Conservation (phyloP, 2,797 vertebrate species). For the Syngnathus acus region DNA sequence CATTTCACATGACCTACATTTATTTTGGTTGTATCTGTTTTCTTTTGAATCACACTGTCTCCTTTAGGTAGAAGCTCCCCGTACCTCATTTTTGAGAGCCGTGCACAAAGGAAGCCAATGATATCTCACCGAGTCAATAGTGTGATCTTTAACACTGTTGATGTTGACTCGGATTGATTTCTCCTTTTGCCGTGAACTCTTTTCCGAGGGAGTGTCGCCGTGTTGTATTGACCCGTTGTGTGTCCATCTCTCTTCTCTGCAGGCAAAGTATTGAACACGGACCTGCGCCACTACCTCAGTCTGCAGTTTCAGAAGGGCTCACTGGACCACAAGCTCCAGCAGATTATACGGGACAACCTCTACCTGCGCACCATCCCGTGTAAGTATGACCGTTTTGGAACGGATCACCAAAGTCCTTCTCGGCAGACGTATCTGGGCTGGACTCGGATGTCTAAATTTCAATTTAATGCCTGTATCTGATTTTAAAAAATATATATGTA, state of each 20-base stretch:
- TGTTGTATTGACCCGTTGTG: conserved; percentile 31
- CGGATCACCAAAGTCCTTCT: background rate
- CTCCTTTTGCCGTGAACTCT: conserved; percentile 11
- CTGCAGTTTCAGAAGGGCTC: conserved; percentile 99
- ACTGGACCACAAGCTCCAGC: conserved; percentile 95
- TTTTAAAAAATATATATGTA: too few species aligned
- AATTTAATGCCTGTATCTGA: too few species aligned
- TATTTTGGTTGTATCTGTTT: background rate
- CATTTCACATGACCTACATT: conserved; percentile 1
- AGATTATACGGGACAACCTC: conserved; percentile 98
- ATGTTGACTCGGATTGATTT: conserved; percentile 25
- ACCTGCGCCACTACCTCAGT: conserved; percentile 96
- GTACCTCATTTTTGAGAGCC: background rate
- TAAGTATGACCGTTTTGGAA: conserved; percentile 65
- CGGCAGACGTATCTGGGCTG: background rate
- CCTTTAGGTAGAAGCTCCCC: background rate
- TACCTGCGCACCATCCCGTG: conserved; percentile 98
- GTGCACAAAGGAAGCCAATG: background rate
- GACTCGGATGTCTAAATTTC: too few species aligned
- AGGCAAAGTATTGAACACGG: conserved; percentile 99
- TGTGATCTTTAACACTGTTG: conserved; percentile 3
- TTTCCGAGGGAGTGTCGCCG: conserved; percentile 2
- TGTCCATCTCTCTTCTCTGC: conserved; percentile 39
- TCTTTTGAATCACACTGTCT: background rate
- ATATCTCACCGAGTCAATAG: background rate